Percentiles rank a stretch among this genome's conserved stretches.
phyloP scores from a whole-genome alignment of 2,888 invertebrate genomes.

The Cerceris rybyensis region DNA sequence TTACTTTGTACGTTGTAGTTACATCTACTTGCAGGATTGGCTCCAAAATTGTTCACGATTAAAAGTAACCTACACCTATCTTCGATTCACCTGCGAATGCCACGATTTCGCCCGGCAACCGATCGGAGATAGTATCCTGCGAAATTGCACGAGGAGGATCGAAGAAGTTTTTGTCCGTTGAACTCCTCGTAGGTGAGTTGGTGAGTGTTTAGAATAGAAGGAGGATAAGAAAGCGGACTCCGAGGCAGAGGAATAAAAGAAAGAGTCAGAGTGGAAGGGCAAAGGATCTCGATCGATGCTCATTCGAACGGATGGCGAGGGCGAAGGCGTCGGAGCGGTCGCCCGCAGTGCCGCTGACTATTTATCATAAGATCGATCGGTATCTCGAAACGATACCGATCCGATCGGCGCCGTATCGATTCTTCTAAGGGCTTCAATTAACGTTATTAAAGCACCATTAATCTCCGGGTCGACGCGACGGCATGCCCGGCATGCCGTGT shows the following conservation, averaged over 20 bases:
- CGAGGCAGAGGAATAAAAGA: conserved; percentile 45
- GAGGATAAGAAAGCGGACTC: conserved; percentile 33
- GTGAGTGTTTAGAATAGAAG: conserved; percentile 29
- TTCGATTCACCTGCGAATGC: too few relatives aligned
- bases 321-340: conserved; percentile 78
- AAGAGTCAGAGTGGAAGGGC: conserved; percentile 54
- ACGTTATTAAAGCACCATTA: conserved; percentile 81
- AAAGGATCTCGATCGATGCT: conserved; percentile 57
- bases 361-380: conserved; percentile 81
- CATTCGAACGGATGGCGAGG: conserved; percentile 46
- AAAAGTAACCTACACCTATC: too few relatives aligned
- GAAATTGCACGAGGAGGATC: conserved; percentile 10
- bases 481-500: conserved; percentile 73
- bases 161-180: neutral
- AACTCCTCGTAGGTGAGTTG: conserved; percentile 16
- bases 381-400: conserved; percentile 79
- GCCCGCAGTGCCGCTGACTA: conserved; percentile 81
- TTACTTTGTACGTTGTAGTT: too few relatives aligned
- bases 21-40: too few relatives aligned
- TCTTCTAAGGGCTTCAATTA: conserved; percentile 81
- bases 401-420: conserved; percentile 78
- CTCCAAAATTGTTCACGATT: too few relatives aligned
- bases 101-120: too few relatives aligned
- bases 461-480: conserved; percentile 75
- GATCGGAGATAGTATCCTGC: neutral